Conservation (phyloP, 1,140 invertebrate species). For the Meloidogyne exigua region DNA sequence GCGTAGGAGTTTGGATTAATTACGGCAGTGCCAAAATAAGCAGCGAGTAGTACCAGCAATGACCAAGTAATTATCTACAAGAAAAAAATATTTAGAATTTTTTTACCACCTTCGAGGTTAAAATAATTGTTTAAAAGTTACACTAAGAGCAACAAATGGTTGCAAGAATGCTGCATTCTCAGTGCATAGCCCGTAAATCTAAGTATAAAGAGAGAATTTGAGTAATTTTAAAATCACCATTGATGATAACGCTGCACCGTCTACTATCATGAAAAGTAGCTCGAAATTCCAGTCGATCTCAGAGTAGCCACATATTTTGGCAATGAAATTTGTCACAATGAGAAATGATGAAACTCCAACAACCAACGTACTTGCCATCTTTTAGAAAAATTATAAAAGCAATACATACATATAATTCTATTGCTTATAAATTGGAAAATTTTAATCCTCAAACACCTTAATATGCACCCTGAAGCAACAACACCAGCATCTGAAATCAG, state of each 20-base stretch:
- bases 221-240: conserved; percentile 27
- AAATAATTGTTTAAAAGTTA: too few relatives aligned
- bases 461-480: conserved; percentile 10
- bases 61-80: conserved; percentile 50
- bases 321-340: conserved; percentile 41
- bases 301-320: conserved; percentile 43
- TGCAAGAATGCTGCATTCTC: conserved; percentile 41
- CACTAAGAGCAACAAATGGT: conserved; percentile 47
- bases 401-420: too few relatives aligned
- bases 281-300: conserved; percentile 48
- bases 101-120: not conserved
- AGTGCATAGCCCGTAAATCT: conserved; percentile 21
- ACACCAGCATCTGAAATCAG: conserved; percentile 3
- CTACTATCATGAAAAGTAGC: conserved; percentile 41
- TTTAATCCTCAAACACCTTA: not conserved
- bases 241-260: conserved; percentile 37
- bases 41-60: conserved; percentile 38
- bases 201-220: too few relatives aligned
- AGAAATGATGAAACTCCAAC: conserved; percentile 39
- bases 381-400: not conserved
- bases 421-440: not conserved
- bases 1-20: conserved; percentile 42
- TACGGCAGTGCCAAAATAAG: conserved; percentile 33
- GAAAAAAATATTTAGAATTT: conserved; percentile 1
- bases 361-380: conserved; percentile 34